Evolutionary conservation across 2,113 vertebrate species (phyloP).

Genomic region (Paracanthobrama guichenoti): DNA sequence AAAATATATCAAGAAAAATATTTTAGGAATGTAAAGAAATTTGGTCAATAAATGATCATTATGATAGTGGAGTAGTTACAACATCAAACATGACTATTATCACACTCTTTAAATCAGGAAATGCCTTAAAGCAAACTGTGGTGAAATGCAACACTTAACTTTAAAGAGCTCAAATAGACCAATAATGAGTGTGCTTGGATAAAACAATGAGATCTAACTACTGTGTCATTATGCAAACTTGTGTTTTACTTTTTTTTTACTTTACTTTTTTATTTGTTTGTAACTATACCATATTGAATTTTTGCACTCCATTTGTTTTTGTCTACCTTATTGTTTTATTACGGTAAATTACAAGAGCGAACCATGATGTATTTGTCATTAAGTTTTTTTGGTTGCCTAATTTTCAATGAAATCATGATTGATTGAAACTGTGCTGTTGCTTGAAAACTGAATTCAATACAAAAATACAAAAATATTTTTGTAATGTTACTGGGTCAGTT

Average conservation of each 20-base stretch:
- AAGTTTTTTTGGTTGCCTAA: not conserved
- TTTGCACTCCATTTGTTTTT: constrained; percentile 23
- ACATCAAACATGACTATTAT: not conserved
- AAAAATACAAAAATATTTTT: not conserved
- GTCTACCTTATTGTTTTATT: not conserved
- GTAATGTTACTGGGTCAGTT: not conserved
- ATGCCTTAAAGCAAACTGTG: not conserved
- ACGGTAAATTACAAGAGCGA: not conserved
- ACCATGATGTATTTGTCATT: not conserved
- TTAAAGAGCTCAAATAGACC: not conserved
- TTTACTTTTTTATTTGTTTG: not conserved
- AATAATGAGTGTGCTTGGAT: not conserved
- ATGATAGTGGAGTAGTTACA: not conserved
- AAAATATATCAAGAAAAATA: constrained; percentile 4
- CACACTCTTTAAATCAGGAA: constrained; percentile 1
- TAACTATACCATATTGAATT: not conserved
- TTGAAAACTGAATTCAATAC: constrained; percentile 1
- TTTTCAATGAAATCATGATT: not conserved
- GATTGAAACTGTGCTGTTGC: constrained; percentile 9
- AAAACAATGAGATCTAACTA: not conserved
- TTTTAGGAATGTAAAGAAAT: constrained; percentile 19
- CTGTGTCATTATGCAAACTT: constrained; percentile 8
- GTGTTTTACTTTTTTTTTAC: not conserved
- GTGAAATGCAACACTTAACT: not conserved
- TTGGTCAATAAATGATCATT: not conserved